Percentiles rank a stretch among this genome's conserved stretches.
phyloP scores from a whole-genome alignment of 2,797 vertebrate species.

The Eptatretus atami region DNA sequence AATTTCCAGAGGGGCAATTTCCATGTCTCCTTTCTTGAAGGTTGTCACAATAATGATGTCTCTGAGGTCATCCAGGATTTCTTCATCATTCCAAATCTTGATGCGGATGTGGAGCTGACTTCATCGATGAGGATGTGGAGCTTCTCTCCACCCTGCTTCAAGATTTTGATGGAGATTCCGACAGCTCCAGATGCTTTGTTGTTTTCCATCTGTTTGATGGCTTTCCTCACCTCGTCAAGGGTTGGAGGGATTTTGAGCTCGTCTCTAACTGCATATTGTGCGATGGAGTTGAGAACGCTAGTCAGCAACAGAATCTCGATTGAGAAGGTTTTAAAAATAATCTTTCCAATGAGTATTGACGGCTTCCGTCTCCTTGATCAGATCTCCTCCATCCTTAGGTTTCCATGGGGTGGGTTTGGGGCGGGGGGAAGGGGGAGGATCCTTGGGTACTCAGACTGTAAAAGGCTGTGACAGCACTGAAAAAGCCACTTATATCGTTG shows the following conservation, averaged over 20 bases:
- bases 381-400: conserved; percentile 10
- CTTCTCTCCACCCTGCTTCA: conserved; percentile 10
- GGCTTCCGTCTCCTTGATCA: conserved; percentile 10
- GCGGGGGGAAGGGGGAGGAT: not conserved
- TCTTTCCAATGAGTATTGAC: conserved; percentile 10
- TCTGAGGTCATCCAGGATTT: conserved; percentile 10
- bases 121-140: conserved; percentile 8
- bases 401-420: conserved; percentile 8
- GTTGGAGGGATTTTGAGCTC: conserved; percentile 13
- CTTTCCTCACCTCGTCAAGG: conserved; percentile 12
- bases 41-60: conserved; percentile 1
- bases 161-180: conserved; percentile 13
- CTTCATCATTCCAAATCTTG: conserved; percentile 9
- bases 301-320: conserved; percentile 9
- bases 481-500: not conserved
- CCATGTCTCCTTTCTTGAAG: not conserved
- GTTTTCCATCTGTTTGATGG: conserved; percentile 16
- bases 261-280: conserved; percentile 11
- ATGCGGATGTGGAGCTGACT: conserved; percentile 9
- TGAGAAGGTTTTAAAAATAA: conserved; percentile 12
- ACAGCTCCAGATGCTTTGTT: conserved; percentile 14
- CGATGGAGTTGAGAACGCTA: conserved; percentile 12
- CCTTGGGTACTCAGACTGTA: not conserved
- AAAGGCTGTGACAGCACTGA: not conserved
- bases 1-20: not conserved